These are phyloP conservation scores for Hermatobates lingyangjiaoensis DNA, from an alignment of 1,140 invertebrate species.

Conservation along the genomic window DNA sequence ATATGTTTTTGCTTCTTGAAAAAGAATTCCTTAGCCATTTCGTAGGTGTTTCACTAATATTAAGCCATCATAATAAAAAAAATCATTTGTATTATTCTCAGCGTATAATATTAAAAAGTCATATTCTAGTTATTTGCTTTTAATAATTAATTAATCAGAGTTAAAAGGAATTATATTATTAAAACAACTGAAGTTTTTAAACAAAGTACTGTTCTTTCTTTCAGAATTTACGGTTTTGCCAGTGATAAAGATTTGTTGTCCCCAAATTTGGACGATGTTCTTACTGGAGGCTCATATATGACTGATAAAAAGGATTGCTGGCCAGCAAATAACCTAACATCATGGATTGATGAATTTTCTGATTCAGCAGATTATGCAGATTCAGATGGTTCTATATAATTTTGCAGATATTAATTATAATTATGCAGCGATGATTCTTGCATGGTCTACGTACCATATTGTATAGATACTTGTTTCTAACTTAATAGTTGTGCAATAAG, in stretches of 20 bases:
- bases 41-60: slow-evolving; percentile 2
- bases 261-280: slow-evolving; percentile 37
- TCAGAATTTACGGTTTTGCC: slow-evolving; percentile 29
- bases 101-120: slow-evolving; percentile 9
- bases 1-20: no score
- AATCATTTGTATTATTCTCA: slow-evolving; percentile 6
- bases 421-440: no score
- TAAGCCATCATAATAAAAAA: not conserved
- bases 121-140: slow-evolving; percentile 7
- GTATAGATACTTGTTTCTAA: no score
- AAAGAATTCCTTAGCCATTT: not conserved
- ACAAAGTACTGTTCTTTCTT: no score
- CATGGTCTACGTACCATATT: no score
- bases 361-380: slow-evolving; percentile 13
- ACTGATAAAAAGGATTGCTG: slow-evolving; percentile 10
- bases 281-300: slow-evolving; percentile 17
- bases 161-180: slow-evolving; percentile 1
- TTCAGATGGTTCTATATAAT: slow-evolving; percentile 11
- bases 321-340: slow-evolving; percentile 9
- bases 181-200: slow-evolving; percentile 17
- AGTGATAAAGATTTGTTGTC: slow-evolving; percentile 37
- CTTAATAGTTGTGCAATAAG: no score
- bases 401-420: no score
- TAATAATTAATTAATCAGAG: slow-evolving; percentile 7
- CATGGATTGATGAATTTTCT: slow-evolving; percentile 5